Conservation (phyloP, 2,888 invertebrate genomes). For the Rhingia rostrata region DNA sequence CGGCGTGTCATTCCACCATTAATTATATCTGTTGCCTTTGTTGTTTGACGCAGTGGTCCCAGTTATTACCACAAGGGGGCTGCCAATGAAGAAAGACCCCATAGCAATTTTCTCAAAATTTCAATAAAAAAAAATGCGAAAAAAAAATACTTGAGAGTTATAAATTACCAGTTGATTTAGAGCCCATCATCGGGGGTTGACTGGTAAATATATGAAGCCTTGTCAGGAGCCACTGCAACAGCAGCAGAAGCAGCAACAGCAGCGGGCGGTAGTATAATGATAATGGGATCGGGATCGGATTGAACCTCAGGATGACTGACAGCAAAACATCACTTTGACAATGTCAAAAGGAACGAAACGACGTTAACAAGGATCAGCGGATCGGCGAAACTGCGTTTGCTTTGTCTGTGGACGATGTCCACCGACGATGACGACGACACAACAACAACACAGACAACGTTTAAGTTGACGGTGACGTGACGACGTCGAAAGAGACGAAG, state of each 20-base stretch:
- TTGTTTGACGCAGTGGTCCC: slow-evolving; percentile 42
- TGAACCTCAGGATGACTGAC: slow-evolving; percentile 65
- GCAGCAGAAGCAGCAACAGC: slow-evolving; percentile 40
- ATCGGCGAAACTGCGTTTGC: slow-evolving; percentile 45
- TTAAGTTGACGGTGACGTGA: slow-evolving; percentile 16
- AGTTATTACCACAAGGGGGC: slow-evolving; percentile 9
- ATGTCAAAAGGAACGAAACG: slow-evolving; percentile 68
- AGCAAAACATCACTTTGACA: slow-evolving; percentile 72
- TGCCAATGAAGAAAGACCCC: slow-evolving; percentile 3
- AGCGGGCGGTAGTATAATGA: slow-evolving; percentile 64
- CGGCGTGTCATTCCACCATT: slow-evolving; percentile 58
- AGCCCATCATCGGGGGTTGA: slow-evolving; percentile 41
- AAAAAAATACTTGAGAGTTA: slow-evolving; percentile 43
- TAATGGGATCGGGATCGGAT: slow-evolving; percentile 58
- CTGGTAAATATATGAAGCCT: slow-evolving; percentile 46
- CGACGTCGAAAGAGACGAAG: not conserved
- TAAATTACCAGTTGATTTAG: slow-evolving; percentile 69
- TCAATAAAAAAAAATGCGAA: slow-evolving; percentile 26
- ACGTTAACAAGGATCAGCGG: slow-evolving; percentile 69
- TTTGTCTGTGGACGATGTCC: slow-evolving; percentile 48
- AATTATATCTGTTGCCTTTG: slow-evolving; percentile 56
- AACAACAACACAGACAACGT: slow-evolving; percentile 19
- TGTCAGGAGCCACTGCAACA: slow-evolving; percentile 18
- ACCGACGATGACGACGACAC: slow-evolving; percentile 29
- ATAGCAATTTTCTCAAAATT: slow-evolving; percentile 56